Evolutionary conservation across 2,797 vertebrate genomes (phyloP).

Genomic region (Okamejei kenojei): DNA sequence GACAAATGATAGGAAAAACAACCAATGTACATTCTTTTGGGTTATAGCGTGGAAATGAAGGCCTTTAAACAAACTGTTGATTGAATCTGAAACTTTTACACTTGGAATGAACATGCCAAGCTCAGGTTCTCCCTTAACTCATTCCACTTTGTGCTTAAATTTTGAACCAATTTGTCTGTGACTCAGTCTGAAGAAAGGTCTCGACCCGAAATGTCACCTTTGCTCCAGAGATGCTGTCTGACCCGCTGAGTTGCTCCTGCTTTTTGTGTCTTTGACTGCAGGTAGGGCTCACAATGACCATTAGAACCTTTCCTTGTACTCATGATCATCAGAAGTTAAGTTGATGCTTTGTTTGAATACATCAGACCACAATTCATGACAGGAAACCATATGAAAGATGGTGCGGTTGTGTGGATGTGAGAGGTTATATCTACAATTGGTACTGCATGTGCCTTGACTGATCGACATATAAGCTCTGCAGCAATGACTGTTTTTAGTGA

Average conservation of each 20-base stretch:
- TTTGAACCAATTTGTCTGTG: not conserved
- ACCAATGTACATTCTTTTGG: not conserved
- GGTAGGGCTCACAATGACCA: not conserved
- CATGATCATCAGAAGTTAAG: not conserved
- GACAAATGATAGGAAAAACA: not conserved
- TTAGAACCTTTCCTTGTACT: not conserved
- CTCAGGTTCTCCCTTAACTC: not conserved
- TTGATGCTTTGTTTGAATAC: not conserved
- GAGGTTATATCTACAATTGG: no score
- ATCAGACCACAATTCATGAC: not conserved
- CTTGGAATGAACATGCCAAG: not conserved
- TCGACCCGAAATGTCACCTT: no score
- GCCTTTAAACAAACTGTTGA: not conserved
- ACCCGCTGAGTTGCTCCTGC: no score
- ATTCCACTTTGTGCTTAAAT: not conserved
- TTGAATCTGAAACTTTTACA: not conserved
- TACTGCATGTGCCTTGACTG: not conserved
- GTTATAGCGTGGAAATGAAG: not conserved
- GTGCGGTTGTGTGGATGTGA: not conserved
- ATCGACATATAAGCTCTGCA: not conserved
- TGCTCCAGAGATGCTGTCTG: no score
- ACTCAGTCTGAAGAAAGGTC: not conserved
- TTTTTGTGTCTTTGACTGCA: not conserved
- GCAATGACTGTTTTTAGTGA: not conserved
- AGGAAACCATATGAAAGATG: not conserved